Evolutionary conservation across 2,113 vertebrate genomes (phyloP).

Genomic region (Gopherus flavomarginatus): DNA sequence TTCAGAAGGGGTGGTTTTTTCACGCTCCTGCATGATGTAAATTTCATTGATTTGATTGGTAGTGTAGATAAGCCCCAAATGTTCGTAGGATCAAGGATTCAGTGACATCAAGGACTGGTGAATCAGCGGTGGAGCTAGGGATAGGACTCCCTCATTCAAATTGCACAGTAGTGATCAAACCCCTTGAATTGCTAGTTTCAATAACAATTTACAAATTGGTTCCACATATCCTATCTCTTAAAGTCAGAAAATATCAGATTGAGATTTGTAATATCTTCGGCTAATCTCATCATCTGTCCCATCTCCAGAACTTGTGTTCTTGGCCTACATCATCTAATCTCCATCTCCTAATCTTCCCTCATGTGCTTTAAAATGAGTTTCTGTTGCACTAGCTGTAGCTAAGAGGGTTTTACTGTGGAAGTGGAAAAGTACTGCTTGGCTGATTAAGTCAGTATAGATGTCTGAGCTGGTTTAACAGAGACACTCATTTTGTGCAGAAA

Average conservation of each 20-base stretch:
- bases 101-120: not conserved
- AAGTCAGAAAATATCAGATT: conserved; percentile 46
- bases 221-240: not conserved
- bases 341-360: conserved; percentile 36
- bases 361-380: conserved; percentile 29
- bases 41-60: too few species aligned
- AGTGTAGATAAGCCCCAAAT: too few species aligned
- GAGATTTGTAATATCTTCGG: not conserved
- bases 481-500: not conserved
- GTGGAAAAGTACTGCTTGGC: conserved; percentile 63
- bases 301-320: conserved; percentile 48
- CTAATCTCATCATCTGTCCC: conserved; percentile 47
- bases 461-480: not conserved
- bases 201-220: not conserved
- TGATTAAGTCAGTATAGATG: not conserved
- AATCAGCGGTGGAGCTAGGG: not conserved
- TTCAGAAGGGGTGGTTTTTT: too few species aligned
- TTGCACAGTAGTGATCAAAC: not conserved
- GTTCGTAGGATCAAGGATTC: not conserved
- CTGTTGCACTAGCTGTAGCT: conserved; percentile 44
- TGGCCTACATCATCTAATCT: conserved; percentile 47
- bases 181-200: not conserved
- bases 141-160: not conserved
- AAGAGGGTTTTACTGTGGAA: conserved; percentile 22
- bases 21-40: too few species aligned